A percentile compares a stretch with the other conserved stretches of the same genome.
phyloP scores from a whole-genome alignment of 2,797 vertebrate species.

The Phoeniculus purpureus region DNA sequence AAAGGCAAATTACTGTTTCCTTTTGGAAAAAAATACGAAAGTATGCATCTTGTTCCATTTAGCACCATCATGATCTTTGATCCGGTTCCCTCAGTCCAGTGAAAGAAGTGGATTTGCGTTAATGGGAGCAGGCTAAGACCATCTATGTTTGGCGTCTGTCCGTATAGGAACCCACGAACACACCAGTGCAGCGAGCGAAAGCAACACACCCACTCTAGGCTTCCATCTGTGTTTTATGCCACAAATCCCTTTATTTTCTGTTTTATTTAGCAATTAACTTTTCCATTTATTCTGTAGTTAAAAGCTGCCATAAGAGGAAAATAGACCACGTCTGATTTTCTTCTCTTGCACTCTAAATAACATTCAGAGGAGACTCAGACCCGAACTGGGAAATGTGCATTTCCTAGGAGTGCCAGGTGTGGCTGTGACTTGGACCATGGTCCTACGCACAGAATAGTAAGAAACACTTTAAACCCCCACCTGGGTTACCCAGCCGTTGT shows the following conservation, averaged over 20 bases:
- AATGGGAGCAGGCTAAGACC: conserved; percentile 56
- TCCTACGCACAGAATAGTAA: neutral
- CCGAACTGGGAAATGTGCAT: neutral
- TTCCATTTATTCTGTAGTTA: conserved; percentile 56
- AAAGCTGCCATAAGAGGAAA: conserved; percentile 48
- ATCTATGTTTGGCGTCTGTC: conserved; percentile 53
- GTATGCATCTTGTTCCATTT: conserved; percentile 69
- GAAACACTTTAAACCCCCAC: conserved; percentile 32
- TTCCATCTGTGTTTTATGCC: conserved; percentile 52
- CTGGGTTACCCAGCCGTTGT: conserved; percentile 58
- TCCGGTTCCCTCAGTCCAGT: conserved; percentile 50
- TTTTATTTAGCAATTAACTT: conserved; percentile 57
- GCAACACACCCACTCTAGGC: neutral
- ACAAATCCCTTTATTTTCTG: conserved; percentile 48
- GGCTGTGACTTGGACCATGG: conserved; percentile 36
- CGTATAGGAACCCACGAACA: neutral
- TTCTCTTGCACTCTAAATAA: conserved; percentile 27
- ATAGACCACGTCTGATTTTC: conserved; percentile 39
- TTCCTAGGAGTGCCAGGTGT: conserved; percentile 43
- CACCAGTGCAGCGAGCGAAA: conserved; percentile 24
- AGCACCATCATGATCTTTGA: conserved; percentile 65
- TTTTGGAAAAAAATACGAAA: conserved; percentile 54
- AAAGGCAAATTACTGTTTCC: conserved; percentile 66
- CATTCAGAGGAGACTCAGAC: conserved; percentile 45
- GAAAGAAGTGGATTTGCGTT: neutral